These are phyloP conservation scores for Protobothrops flavoviridis DNA, from an alignment of 2,113 vertebrate genomes.

Conservation along the genomic window DNA sequence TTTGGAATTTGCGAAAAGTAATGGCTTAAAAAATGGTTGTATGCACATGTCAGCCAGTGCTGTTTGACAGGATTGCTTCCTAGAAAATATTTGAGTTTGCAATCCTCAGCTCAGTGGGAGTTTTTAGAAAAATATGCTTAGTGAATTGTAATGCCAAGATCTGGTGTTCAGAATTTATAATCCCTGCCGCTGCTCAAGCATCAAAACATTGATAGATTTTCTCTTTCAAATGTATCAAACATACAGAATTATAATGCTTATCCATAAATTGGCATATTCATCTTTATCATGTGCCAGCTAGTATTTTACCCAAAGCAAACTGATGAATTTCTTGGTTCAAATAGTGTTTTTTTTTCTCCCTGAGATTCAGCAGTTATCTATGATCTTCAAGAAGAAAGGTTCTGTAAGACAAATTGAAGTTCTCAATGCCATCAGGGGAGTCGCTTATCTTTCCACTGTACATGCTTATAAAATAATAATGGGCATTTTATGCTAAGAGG, in stretches of 20 bases:
- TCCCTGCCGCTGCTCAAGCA: neutral
- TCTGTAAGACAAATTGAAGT: neutral
- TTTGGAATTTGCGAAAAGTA: neutral
- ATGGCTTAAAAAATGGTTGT: neutral
- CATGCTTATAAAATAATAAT: neutral
- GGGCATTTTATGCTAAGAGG: neutral
- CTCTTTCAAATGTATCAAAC: neutral
- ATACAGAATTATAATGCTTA: neutral
- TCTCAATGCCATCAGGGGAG: neutral
- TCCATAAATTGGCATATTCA: neutral
- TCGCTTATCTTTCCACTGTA: neutral
- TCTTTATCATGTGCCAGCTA: neutral
- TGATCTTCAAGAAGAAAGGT: neutral
- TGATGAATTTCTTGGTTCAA: neutral
- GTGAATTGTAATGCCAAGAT: neutral
- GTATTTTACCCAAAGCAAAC: neutral
- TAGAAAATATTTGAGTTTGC: neutral
- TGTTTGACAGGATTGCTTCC: neutral
- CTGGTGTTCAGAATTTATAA: neutral
- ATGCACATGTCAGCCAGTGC: neutral
- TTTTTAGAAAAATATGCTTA: neutral
- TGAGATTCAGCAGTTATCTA: neutral
- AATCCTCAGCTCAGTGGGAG: neutral
- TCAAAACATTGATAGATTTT: neutral
- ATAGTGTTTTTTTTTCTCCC: neutral